Conservation (phyloP, 2,888 invertebrate species). For the Oscheius myriophilus region DNA sequence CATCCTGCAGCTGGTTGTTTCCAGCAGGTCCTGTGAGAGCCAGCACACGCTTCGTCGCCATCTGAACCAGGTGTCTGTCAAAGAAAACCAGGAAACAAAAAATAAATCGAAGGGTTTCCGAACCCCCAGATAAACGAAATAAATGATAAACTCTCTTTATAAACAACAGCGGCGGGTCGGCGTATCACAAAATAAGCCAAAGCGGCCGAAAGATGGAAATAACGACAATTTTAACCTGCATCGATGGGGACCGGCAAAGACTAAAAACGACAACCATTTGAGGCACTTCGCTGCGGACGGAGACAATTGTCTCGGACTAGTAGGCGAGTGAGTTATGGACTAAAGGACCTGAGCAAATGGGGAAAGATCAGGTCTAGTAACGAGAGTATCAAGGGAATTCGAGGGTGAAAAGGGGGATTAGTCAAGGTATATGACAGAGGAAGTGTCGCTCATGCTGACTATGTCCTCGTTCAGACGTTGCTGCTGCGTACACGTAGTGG, state of each 20-base stretch:
- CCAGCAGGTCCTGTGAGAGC: constrained; percentile 22
- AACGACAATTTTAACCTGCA: not conserved
- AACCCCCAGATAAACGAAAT: not conserved
- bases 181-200: not conserved
- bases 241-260: not conserved
- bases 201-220: not conserved
- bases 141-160: not conserved
- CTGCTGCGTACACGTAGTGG: not conserved
- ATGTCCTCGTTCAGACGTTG: constrained; percentile 2
- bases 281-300: not conserved
- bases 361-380: not conserved
- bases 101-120: not conserved
- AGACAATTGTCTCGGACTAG: not conserved
- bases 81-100: not conserved
- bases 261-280: not conserved
- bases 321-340: not conserved
- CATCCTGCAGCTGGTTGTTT: constrained; percentile 13
- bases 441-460: constrained; percentile 20
- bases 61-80: not conserved
- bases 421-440: constrained; percentile 8
- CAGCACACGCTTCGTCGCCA: constrained; percentile 1
- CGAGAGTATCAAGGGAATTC: not conserved
- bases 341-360: not conserved
- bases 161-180: not conserved
- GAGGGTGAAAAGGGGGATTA: not conserved